Base-by-base conservation (phyloP, 2,888 invertebrate species). In the Cheilosia pagana region DNA sequence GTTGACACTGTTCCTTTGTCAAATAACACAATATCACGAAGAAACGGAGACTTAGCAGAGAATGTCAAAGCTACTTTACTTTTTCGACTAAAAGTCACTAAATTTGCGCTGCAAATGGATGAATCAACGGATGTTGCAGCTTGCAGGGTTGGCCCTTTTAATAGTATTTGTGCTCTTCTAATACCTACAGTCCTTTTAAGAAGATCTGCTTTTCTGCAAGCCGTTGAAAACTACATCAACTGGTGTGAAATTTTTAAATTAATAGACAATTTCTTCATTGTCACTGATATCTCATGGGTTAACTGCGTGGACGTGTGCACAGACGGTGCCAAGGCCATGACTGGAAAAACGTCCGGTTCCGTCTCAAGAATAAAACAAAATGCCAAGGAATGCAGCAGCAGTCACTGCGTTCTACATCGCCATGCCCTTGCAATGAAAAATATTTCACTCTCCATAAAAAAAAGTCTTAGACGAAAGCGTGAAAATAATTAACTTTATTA, bases 391-490 rank as follows among this genome's bases (percentile, higher is more conserved):
- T 31, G 28, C 28, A 31, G 28, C 28, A 31, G 28, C 1, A 31
- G 28, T 31, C 35, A 57, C 35, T 57, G 57, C 21, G 57, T 57
- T 6, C 39, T 23, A 4, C 57, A 41, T 7, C 23, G 23, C n/a
- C 59, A 59, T n/a, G 41, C 21, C 23, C 59, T 57, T 57, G 57
- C 57, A 21, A 57, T 57, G 21, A 57, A 57, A 57, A 39, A 57
- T 39, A 35, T 39, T 14, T 14, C 57, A 57, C 57, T 57, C 57
- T 35, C 21, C 39, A 3, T 12, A 14, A 41, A 41, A 41, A 41
- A 3, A 41, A 14, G n/a, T 12, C n/a, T 14, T 41, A 14, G 14
- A 41, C 41, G 41, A 45, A 50, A 50, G 50, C 21, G 21, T 50
- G 50, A 23, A 50, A 50, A 50, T 50, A 23, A 23, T 50, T 1